These are phyloP conservation scores for Diceros bicornis DNA, from an alignment of 2,797 vertebrate genomes.

Conservation along the genomic window DNA sequence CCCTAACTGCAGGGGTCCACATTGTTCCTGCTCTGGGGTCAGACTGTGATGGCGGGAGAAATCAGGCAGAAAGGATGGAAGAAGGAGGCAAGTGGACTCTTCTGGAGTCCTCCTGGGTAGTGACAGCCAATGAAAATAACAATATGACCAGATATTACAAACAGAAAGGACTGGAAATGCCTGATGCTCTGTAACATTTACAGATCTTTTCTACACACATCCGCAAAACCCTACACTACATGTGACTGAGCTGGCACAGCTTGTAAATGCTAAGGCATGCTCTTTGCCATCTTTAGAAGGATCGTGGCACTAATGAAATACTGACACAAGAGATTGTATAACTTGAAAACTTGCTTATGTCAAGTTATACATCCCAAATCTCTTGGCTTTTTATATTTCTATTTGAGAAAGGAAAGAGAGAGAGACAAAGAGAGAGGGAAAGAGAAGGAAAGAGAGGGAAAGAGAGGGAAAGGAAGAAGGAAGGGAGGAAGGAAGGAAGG, in stretches of 20 bases:
- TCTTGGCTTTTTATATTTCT: background rate
- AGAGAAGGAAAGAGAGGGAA: no score
- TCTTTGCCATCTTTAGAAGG: background rate
- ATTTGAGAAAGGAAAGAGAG: background rate
- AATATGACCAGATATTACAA: background rate
- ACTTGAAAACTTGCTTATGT: background rate
- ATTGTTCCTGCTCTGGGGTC: background rate
- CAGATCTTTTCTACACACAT: background rate
- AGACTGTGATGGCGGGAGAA: background rate
- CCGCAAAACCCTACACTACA: no score
- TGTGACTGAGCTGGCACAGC: background rate
- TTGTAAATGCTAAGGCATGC: background rate
- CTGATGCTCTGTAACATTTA: background rate
- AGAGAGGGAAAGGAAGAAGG: no score
- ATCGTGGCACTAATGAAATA: background rate
- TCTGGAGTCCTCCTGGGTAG: background rate
- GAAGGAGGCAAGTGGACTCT: background rate
- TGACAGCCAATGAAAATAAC: background rate
- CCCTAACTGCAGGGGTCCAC: background rate
- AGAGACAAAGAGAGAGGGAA: fast-evolving
- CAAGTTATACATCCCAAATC: background rate
- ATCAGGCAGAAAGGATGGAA: background rate
- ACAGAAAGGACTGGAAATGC: background rate
- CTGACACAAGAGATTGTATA: background rate
- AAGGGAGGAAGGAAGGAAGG: no score